Evolutionary conservation across 1,140 invertebrate species (phyloP).

Genomic region (Spodoptera litura): DNA sequence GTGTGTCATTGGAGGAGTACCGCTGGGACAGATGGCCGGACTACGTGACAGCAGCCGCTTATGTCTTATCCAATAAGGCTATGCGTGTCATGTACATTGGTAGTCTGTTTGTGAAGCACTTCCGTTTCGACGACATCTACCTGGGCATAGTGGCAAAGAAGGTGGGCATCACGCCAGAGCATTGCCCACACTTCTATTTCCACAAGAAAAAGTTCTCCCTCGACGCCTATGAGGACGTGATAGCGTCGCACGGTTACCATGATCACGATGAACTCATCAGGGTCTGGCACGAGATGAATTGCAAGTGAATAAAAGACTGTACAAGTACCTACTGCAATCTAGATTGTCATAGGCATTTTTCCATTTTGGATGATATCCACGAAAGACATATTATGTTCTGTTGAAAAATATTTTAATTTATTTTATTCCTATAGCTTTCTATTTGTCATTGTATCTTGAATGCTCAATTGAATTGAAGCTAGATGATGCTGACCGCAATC

Average conservation of each 20-base stretch:
- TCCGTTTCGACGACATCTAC: slow-evolving; percentile 96
- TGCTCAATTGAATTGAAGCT: too few species aligned
- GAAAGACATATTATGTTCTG: too few species aligned
- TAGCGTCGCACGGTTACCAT: slow-evolving; percentile 94
- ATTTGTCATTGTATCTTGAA: too few species aligned
- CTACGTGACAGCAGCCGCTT: slow-evolving; percentile 96
- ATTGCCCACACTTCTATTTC: slow-evolving; percentile 94
- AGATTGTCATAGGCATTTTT: too few species aligned
- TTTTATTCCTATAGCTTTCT: too few species aligned
- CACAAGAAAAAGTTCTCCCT: slow-evolving; percentile 91
- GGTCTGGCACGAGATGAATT: slow-evolving; percentile 89
- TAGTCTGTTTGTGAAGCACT: slow-evolving; percentile 93
- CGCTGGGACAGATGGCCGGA: slow-evolving; percentile 95
- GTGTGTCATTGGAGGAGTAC: slow-evolving; percentile 94
- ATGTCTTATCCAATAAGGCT: slow-evolving; percentile 91
- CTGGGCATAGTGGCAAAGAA: slow-evolving; percentile 94
- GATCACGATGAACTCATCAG: slow-evolving; percentile 90
- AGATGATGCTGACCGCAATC: too few species aligned
- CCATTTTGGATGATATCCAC: too few species aligned
- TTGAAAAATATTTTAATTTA: too few species aligned
- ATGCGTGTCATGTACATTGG: slow-evolving; percentile 91
- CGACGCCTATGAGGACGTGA: slow-evolving; percentile 91
- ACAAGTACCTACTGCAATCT: too few species aligned
- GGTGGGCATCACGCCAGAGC: slow-evolving; percentile 90
- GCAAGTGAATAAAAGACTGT: not conserved